Evolutionary conservation across 2,888 invertebrate species (phyloP).

Genomic region (Diploptera punctata): DNA sequence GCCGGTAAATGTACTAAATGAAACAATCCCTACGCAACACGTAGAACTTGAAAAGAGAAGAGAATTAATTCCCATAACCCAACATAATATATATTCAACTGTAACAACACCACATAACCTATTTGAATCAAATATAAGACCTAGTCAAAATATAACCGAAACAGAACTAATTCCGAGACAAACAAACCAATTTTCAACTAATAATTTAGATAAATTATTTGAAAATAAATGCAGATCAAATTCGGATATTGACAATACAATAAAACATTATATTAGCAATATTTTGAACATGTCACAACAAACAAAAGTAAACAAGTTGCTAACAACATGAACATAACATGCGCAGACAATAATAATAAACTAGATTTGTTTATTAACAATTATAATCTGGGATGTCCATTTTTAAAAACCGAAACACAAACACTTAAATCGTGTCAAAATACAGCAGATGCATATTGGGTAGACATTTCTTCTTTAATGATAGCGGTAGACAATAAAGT

Average conservation of each 20-base stretch:
- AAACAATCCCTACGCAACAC: not conserved
- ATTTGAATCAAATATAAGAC: too few relatives aligned
- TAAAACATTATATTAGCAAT: not conserved
- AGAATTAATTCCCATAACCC: too few relatives aligned
- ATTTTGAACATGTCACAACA: not conserved
- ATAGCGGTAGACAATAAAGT: not conserved
- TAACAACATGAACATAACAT: not conserved
- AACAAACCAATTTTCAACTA: too few relatives aligned
- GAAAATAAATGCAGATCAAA: too few relatives aligned
- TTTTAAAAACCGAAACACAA: not conserved
- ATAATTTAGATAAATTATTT: too few relatives aligned
- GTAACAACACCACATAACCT: too few relatives aligned
- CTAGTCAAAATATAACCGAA: too few relatives aligned
- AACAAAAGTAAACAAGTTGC: not conserved
- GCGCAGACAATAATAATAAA: not conserved
- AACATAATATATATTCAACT: too few relatives aligned
- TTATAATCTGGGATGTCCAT: not conserved
- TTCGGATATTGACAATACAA: not conserved
- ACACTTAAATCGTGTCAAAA: not conserved
- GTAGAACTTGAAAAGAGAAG: too few relatives aligned
- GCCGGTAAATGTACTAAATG: not conserved
- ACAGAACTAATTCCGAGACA: too few relatives aligned
- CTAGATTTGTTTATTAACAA: not conserved
- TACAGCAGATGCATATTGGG: not conserved
- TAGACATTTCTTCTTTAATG: conserved; percentile 4